Evolutionary conservation across 2,797 vertebrate genomes (phyloP).

Genomic region (Pipistrellus pipistrellus): DNA sequence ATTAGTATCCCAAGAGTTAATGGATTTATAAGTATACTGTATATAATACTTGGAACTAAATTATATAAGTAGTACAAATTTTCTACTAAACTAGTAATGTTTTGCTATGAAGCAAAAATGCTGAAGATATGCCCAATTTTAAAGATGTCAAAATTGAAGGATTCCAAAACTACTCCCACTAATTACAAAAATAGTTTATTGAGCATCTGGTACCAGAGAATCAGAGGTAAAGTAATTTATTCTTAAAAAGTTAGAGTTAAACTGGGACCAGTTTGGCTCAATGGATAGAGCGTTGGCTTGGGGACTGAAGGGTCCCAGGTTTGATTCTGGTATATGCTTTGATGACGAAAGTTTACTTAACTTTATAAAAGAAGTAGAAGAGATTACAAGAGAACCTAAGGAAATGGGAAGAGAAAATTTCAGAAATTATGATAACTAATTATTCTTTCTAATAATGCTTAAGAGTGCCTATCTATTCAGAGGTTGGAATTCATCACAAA

Average conservation of each 20-base stretch:
- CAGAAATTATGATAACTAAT: background rate
- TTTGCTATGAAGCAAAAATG: slow-evolving; percentile 21
- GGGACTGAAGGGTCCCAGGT: no score
- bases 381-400: background rate
- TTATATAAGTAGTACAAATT: background rate
- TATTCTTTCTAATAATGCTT: background rate
- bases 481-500: background rate
- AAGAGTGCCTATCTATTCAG: background rate
- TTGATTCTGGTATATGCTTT: background rate
- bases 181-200: background rate
- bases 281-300: no score
- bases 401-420: background rate
- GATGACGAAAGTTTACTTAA: background rate
- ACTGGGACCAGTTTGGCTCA: no score
- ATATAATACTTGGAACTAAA: background rate
- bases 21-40: background rate
- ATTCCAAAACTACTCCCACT: background rate
- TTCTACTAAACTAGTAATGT: background rate
- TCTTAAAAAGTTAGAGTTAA: background rate
- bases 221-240: background rate
- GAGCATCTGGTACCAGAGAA: background rate
- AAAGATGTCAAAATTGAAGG: background rate
- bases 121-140: background rate
- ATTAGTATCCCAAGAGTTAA: background rate
- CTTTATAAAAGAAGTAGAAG: background rate